These are phyloP conservation scores for Lasioglossum figueresi DNA, from an alignment of 2,888 invertebrate species.

Conservation along the genomic window DNA sequence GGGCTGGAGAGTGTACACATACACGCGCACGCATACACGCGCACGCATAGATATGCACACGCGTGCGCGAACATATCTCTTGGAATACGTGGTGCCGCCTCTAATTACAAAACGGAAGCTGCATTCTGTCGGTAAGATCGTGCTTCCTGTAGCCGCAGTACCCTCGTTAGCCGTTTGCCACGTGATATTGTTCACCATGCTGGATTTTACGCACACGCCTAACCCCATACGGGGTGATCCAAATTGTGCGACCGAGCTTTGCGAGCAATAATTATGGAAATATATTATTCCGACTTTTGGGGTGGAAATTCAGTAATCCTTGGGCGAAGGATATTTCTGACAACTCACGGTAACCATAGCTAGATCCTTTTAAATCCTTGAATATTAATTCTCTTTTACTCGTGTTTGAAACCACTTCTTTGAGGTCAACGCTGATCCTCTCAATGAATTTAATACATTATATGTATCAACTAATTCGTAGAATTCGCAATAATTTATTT, in stretches of 20 bases:
- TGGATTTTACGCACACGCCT: background rate
- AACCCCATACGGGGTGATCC: background rate
- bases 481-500: too few relatives aligned
- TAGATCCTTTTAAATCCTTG: background rate
- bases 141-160: constrained; percentile 67
- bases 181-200: constrained; percentile 60
- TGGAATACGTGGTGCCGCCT: constrained; percentile 44
- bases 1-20: background rate
- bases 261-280: background rate
- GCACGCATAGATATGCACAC: background rate
- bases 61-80: constrained; percentile 46
- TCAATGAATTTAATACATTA: background rate
- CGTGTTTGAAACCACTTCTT: background rate
- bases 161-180: constrained; percentile 67
- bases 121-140: constrained; percentile 64
- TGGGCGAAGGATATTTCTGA: background rate
- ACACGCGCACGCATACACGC: background rate
- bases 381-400: background rate
- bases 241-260: background rate
- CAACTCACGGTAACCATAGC: background rate
- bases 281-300: background rate
- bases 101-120: constrained; percentile 69
- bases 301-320: background rate
- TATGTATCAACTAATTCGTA: too few relatives aligned
- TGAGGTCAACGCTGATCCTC: background rate